Evolutionary conservation across 2,797 vertebrate species (phyloP), one percentile per base, ranked within the genome.

Genomic region (Morelia viridis): DNA sequence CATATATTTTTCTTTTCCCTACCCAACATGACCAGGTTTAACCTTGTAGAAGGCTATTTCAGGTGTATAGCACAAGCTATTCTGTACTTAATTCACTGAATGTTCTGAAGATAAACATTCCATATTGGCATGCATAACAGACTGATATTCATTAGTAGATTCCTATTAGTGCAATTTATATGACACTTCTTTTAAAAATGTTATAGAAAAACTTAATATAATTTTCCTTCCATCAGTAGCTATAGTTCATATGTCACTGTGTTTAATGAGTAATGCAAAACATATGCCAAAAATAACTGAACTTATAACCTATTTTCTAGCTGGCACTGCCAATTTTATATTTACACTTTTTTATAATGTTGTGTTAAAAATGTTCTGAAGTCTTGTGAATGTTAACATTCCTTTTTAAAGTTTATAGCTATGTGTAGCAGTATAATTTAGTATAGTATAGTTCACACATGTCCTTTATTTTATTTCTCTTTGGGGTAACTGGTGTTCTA

Each of bases 301-400:
- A 90, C 1, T 31, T 94, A 46, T 8, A 90, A 56, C 6, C 41
- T 90, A n/a, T 10, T 90, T 89, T 56, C 61, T 93, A 46, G 17
- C 26, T 94, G 80, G 9, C 90, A 53, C 87, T 0, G 60, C 7
- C 89, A 56, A 10, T 46, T 95, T 94, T 61, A 57, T 92, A 61
- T 62, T 89, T 1, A 83, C 0, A 60, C 76, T 89, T 65, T 86
- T 31, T 92, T 93, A n/a, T 15, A 9, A 57, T 41, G 5, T n/a
- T 71, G 15, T 71, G 31, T 8, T 76, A 13, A 1, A 94, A 87
- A 3, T 88, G 10, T 53, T 87, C 93, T 53, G 61, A 0, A 88
- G 91, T 8, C 8, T 83, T 89, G 41, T 24, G 26, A 84, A 64
- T 90, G 57, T 6, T 85, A 5, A 94, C 28, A 12, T 88, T 62